Conservation (phyloP, 2,888 invertebrate species). For the Sarcophaga caerulescens region DNA sequence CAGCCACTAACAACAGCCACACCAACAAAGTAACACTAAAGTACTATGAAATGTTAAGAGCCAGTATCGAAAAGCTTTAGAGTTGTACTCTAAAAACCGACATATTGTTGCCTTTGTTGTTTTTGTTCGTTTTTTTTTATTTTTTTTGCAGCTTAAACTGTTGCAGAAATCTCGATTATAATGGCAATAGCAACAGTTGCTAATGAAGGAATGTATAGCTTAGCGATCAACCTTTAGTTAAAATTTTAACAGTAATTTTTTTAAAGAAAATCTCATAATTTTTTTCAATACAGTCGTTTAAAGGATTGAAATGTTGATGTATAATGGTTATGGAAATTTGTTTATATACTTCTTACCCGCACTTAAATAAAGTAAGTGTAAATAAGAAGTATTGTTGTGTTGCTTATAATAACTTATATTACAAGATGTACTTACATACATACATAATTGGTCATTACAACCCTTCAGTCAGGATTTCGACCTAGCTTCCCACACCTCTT, state of each 20-base stretch:
- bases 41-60: slow-evolving; percentile 17
- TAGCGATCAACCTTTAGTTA: not conserved
- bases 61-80: slow-evolving; percentile 4
- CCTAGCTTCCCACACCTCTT: too few relatives aligned
- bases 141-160: not conserved
- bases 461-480: too few relatives aligned
- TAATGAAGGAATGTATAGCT: slow-evolving; percentile 39
- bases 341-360: too few relatives aligned
- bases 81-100: not conserved
- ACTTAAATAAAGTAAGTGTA: too few relatives aligned
- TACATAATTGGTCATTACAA: too few relatives aligned
- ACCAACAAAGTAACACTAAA: not conserved
- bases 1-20: not conserved
- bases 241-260: slow-evolving; percentile 15
- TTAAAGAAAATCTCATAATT: not conserved
- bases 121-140: too few relatives aligned
- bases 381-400: too few relatives aligned
- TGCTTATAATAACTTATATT: too few relatives aligned
- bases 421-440: too few relatives aligned
- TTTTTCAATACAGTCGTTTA: not conserved
- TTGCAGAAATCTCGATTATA: slow-evolving; percentile 1
- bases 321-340: too few relatives aligned
- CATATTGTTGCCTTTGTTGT: slow-evolving; percentile 23
- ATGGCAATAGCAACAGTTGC: slow-evolving; percentile 46
- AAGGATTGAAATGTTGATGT: not conserved